Base-by-base conservation (phyloP, 1,140 invertebrate genomes). In the Agrilus planipennis region DNA sequence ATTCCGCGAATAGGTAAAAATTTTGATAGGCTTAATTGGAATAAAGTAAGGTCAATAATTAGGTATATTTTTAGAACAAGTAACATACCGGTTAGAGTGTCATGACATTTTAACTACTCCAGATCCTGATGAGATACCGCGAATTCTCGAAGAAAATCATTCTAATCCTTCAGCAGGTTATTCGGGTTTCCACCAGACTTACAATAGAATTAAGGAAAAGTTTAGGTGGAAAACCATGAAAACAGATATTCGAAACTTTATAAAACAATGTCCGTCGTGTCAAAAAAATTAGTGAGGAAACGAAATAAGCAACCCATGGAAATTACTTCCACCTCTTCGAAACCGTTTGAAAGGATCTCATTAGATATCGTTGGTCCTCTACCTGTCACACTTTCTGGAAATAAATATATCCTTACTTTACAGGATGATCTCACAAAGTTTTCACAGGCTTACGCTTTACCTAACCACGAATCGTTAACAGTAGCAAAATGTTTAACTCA, bases 391-490 rank as follows among this genome's bases (percentile, higher is more conserved):
- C 45, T 41, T 38, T 34, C 22, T 2, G 47, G 46, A 10, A 49
- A 52, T 18, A 43, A 23, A 41, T 61, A 40, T 36, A 51, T 60
- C n/a, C 20, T 58, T 3, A 61, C 57, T 4, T n/a, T 56, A 10
- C 57, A 61, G 43, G 58, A 61, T 31, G 52, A 58, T 38, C 27
- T 59, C 7, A 60, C 53, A 0, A 58, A 61, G 45, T 59, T 45
- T 43, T 49, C 48, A 11, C 34, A 44, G 21, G 58, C 58, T 0
- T 36, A 49, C 14, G 31, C 59, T 3, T 41, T 55, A 7, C n/a
- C 18, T 16, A 57, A 55, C 45, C 51, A 52, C 29, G 51, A 58
- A 50, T 37, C 58, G 4, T 15, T 21, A 46, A 53, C 51, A 7
- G 51, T 61, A 14, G 53, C 58, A 7, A 42, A 50, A 16, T 34